These are phyloP conservation scores for Lota lota DNA, from an alignment of 2,113 vertebrate species.

Conservation along the genomic window DNA sequence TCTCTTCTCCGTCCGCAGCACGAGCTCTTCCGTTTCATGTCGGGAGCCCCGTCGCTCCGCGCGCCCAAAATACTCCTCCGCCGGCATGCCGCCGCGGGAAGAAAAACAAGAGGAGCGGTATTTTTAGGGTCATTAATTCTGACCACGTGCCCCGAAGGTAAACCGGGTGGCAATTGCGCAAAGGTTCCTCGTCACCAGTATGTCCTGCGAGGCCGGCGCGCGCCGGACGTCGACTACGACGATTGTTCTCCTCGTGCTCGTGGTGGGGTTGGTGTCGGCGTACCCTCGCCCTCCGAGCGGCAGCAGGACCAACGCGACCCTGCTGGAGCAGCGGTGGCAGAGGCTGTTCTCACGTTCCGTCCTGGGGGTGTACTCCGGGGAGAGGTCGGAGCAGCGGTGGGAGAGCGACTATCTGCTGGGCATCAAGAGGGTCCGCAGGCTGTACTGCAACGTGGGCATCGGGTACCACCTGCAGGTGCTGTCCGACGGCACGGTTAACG, in stretches of 20 bases:
- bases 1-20: no score
- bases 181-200: slow-evolving; percentile 86
- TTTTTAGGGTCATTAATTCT: slow-evolving; percentile 98
- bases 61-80: slow-evolving; percentile 93
- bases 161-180: slow-evolving; percentile 90
- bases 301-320: slow-evolving; percentile 82
- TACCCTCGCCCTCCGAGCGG: slow-evolving; percentile 65
- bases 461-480: slow-evolving; percentile 96
- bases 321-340: slow-evolving; percentile 84
- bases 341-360: slow-evolving; percentile 85
- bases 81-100: slow-evolving; percentile 92
- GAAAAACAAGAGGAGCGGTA: slow-evolving; percentile 93
- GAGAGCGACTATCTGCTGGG: slow-evolving; percentile 95
- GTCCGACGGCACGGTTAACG: slow-evolving; percentile 88
- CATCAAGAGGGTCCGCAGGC: slow-evolving; percentile 91
- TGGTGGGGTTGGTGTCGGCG: slow-evolving; percentile 80
- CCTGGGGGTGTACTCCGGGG: slow-evolving; percentile 56
- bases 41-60: slow-evolving; percentile 84
- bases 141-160: slow-evolving; percentile 94
- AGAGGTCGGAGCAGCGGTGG: slow-evolving; percentile 83
- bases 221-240: slow-evolving; percentile 75
- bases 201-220: slow-evolving; percentile 84
- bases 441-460: slow-evolving; percentile 99
- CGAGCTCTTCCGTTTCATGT: slow-evolving; percentile 71
- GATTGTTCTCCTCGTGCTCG: slow-evolving; percentile 80